Evolutionary conservation across 2,113 vertebrate genomes (phyloP).

Genomic region (Eurystomus gularis): DNA sequence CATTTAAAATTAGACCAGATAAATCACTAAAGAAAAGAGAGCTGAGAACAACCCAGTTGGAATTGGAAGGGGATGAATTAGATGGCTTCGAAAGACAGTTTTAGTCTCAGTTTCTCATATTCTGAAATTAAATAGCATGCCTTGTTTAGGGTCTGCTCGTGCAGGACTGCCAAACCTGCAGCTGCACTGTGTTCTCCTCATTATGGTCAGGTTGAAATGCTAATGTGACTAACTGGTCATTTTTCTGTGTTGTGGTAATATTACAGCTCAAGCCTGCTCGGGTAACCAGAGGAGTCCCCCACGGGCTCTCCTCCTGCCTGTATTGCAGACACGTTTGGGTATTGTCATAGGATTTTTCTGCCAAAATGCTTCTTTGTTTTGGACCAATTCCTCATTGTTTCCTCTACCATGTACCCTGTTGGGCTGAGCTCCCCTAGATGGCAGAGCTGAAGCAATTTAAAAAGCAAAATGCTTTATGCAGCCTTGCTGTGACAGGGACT

Average conservation of each 20-base stretch:
- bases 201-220: constrained; percentile 27
- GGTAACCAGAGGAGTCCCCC: not conserved
- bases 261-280: not conserved
- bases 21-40: constrained; percentile 33
- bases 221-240: not conserved
- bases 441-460: constrained; percentile 40
- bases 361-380: not conserved
- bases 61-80: not conserved
- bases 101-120: constrained; percentile 19
- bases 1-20: constrained; percentile 54
- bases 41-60: not conserved
- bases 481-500: not conserved
- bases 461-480: not conserved
- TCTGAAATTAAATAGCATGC: constrained; percentile 1
- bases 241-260: not conserved
- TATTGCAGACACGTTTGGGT: not conserved
- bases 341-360: not conserved
- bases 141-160: not conserved
- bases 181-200: constrained; percentile 3
- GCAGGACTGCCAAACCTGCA: constrained; percentile 1
- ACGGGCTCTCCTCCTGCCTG: not conserved
- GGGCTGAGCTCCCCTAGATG: constrained; percentile 46
- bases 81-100: not conserved
- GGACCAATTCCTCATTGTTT: not conserved
- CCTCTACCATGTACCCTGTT: not conserved